Evolutionary conservation across 1,140 invertebrate species (phyloP).

Genomic region (Lepeophtheirus salmonis): DNA sequence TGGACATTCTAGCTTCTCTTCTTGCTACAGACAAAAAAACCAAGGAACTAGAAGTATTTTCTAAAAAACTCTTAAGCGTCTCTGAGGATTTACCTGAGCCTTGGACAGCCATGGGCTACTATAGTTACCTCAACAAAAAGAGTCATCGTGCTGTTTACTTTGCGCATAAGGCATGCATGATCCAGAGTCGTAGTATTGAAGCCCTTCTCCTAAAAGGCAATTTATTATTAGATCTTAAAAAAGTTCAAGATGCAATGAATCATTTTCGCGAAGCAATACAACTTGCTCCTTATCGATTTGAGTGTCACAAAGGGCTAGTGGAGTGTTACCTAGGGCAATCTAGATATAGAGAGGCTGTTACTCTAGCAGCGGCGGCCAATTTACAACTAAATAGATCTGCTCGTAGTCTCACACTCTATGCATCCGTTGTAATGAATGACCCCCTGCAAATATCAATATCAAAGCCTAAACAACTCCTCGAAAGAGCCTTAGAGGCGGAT

Average conservation of each 20-base stretch:
- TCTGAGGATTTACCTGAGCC: conserved; percentile 34
- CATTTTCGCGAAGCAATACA: conserved; percentile 51
- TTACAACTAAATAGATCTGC: conserved; percentile 43
- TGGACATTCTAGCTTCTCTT: conserved; percentile 34
- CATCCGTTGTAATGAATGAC: conserved; percentile 47
- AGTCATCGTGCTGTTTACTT: conserved; percentile 38
- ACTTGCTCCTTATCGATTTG: conserved; percentile 36
- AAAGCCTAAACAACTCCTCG: conserved; percentile 44
- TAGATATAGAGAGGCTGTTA: conserved; percentile 44
- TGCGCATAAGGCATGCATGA: conserved; percentile 34
- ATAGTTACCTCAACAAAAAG: conserved; percentile 34
- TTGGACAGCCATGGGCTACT: conserved; percentile 43
- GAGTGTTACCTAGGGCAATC: conserved; percentile 46
- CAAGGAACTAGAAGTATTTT: conserved; percentile 32
- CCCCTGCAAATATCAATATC: conserved; percentile 30
- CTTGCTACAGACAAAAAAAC: conserved; percentile 30
- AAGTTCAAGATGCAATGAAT: conserved; percentile 44
- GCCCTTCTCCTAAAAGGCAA: conserved; percentile 47
- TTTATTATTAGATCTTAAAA: conserved; percentile 47
- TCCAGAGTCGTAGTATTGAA: conserved; percentile 37
- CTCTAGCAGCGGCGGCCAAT: conserved; percentile 43
- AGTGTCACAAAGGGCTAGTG: conserved; percentile 47
- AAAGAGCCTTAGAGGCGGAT: conserved; percentile 46
- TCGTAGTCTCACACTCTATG: conserved; percentile 45
- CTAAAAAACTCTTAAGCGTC: conserved; percentile 27